These are phyloP conservation scores for Tursiops truncatus DNA, from an alignment of 2,113 vertebrate genomes.

Conservation along the genomic window DNA sequence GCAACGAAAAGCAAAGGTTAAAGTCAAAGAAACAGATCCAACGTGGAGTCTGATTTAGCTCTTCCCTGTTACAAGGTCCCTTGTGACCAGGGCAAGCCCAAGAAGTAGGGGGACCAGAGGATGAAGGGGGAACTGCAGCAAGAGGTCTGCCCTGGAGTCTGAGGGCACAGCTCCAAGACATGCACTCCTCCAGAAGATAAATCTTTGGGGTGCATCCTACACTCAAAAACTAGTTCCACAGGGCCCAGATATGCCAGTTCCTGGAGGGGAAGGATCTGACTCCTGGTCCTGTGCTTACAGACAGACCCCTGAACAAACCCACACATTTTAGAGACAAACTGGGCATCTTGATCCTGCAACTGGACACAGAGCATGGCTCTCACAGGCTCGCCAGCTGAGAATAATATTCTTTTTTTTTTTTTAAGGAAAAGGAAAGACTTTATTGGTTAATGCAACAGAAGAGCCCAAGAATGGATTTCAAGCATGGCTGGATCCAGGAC, in stretches of 20 bases:
- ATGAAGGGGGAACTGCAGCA: background rate
- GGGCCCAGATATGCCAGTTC: background rate
- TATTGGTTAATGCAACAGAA: background rate
- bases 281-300: background rate
- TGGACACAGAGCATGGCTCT: background rate
- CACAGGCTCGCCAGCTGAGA: background rate
- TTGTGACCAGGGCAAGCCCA: background rate
- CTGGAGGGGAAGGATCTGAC: background rate
- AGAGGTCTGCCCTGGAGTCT: background rate
- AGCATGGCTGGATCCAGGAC: background rate
- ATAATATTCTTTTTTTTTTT: background rate
- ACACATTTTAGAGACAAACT: background rate
- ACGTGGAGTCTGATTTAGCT: too few species aligned
- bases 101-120: background rate
- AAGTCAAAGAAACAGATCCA: too few species aligned
- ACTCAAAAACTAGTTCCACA: background rate
- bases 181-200: background rate
- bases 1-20: too few species aligned
- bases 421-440: background rate
- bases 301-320: background rate
- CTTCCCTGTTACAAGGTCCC: too few species aligned
- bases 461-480: background rate
- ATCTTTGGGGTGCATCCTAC: background rate
- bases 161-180: background rate
- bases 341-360: background rate